A percentile compares a stretch with the other conserved stretches of the same genome.
Conservation (phyloP, 2,888 invertebrate species). For the Andrena marginata region DNA sequence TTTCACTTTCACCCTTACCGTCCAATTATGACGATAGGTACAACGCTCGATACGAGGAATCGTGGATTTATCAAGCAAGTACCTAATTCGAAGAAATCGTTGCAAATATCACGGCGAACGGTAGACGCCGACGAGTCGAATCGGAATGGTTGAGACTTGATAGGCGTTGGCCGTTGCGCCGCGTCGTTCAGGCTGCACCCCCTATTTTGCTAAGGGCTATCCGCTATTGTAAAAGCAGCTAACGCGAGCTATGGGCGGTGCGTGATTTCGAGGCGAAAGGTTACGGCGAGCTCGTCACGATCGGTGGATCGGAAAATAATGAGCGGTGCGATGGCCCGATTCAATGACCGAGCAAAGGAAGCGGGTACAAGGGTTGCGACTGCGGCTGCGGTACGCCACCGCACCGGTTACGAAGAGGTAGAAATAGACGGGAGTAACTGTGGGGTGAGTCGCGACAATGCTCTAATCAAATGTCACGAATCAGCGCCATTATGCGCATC, state of each 20-base stretch:
- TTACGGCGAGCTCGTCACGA: constrained; percentile 57
- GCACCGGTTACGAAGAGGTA: constrained; percentile 62
- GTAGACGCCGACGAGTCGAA: neutral
- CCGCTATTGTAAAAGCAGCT: constrained; percentile 17
- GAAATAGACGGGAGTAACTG: constrained; percentile 65
- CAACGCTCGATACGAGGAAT: neutral
- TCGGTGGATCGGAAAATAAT: constrained; percentile 70
- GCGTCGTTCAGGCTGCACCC: constrained; percentile 9
- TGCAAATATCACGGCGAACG: neutral
- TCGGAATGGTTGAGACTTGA: neutral
- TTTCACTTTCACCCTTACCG: neutral
- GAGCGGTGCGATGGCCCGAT: constrained; percentile 42
- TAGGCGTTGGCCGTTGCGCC: neutral
- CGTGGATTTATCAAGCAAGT: neutral
- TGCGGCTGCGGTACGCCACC: constrained; percentile 58
- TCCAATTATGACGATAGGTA: neutral
- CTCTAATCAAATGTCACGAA: constrained; percentile 85
- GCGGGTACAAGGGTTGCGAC: constrained; percentile 74
- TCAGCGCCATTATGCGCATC: constrained; percentile 84
- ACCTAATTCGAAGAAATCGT: neutral
- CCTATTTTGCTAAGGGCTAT: neutral
- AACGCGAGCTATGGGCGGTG: constrained; percentile 26
- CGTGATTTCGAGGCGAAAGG: constrained; percentile 38
- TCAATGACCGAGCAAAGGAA: constrained; percentile 62
- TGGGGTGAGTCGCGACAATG: constrained; percentile 81